phyloP scores from a whole-genome alignment of 1,140 invertebrate species.

The Philotrypesis tridentata region DNA sequence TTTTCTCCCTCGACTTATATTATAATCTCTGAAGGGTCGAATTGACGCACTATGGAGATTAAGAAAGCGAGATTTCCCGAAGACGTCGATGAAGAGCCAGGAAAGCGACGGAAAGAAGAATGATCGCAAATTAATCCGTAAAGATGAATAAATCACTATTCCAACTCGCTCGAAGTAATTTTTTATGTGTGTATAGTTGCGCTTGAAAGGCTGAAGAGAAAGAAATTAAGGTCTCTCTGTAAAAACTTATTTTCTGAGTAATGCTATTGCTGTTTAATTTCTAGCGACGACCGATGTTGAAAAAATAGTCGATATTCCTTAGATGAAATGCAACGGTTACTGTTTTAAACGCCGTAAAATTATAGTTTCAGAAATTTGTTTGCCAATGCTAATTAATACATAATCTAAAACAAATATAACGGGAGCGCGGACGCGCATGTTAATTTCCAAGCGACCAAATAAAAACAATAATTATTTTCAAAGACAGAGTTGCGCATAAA shows the following conservation, averaged over 20 bases:
- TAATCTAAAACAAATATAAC: too few species aligned
- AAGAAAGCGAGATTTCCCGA: background rate
- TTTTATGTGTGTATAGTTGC: slow-evolving; percentile 11
- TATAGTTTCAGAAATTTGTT: too few species aligned
- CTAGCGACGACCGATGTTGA: background rate
- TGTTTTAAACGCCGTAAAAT: too few species aligned
- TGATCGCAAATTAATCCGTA: slow-evolving; percentile 22
- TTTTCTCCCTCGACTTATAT: slow-evolving; percentile 24
- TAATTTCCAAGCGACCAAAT: too few species aligned
- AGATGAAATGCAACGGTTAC: too few species aligned
- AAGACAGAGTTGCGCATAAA: too few species aligned
- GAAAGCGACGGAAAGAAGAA: background rate
- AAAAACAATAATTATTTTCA: too few species aligned
- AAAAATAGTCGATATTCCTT: background rate
- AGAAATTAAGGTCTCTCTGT: too few species aligned
- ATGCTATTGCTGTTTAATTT: background rate
- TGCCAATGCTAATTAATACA: too few species aligned
- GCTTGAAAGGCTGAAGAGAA: too few species aligned
- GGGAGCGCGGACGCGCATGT: too few species aligned
- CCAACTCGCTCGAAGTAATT: slow-evolving; percentile 25
- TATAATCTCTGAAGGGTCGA: slow-evolving; percentile 9
- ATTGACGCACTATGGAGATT: background rate
- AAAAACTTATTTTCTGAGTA: background rate
- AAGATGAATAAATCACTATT: slow-evolving; percentile 35
- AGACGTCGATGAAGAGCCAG: background rate